A percentile compares a stretch with the other conserved stretches of the same genome.
phyloP scores from a whole-genome alignment of 1,140 invertebrate genomes.

The Drosophila ficusphila region DNA sequence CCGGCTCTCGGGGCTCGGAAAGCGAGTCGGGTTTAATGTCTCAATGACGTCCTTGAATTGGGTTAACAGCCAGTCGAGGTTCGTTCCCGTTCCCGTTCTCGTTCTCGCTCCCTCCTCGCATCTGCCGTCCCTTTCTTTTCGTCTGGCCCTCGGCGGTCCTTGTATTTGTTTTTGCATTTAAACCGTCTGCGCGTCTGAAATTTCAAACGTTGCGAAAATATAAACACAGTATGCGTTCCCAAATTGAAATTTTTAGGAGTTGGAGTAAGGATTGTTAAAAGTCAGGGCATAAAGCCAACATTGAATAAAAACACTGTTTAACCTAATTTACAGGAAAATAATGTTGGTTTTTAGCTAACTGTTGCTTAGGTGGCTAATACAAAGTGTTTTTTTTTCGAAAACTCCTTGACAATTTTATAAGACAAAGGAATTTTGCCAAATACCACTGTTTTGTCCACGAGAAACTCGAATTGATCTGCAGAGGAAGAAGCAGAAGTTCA shows the following conservation, averaged over 20 bases:
- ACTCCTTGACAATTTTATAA: constrained; percentile 14
- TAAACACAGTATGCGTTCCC: constrained; percentile 3
- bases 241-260: neutral
- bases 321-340: too few relatives aligned
- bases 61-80: constrained; percentile 76
- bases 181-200: constrained; percentile 76
- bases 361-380: too few relatives aligned
- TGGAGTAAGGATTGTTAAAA: constrained; percentile 6
- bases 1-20: constrained; percentile 11
- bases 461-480: constrained; percentile 27
- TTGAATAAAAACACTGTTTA: too few relatives aligned
- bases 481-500: constrained; percentile 56
- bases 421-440: neutral
- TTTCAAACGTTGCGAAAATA: constrained; percentile 66
- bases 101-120: neutral
- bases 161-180: constrained; percentile 54
- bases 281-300: too few relatives aligned
- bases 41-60: constrained; percentile 84
- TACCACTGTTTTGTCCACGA: constrained; percentile 11
- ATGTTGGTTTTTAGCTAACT: too few relatives aligned
- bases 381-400: neutral
- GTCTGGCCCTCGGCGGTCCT: constrained; percentile 50
- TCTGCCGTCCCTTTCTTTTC: neutral
- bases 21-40: constrained; percentile 70
- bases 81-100: constrained; percentile 33